Base-by-base conservation (phyloP, 2,888 invertebrate genomes). In the Heliconius sara region DNA sequence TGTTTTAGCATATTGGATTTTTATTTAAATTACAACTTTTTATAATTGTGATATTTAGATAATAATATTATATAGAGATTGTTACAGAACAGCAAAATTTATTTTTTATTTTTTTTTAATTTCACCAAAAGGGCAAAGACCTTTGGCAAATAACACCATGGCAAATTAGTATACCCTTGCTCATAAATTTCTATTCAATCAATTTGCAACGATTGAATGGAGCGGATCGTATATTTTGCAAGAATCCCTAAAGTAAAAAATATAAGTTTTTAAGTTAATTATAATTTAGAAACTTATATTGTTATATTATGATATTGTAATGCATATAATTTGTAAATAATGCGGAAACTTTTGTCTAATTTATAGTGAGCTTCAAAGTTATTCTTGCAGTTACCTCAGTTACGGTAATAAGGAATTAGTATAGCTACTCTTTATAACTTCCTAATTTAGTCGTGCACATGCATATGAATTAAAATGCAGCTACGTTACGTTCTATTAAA, bases 351-450 rank as follows among this genome's bases (percentile, higher is more conserved):
- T 25, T 25, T 16, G 43, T 70, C 9, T 70, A 70, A 43, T 70
- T 47, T 70, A 16, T 47, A 47, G 25, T 47, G 16, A 70, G 43
- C 68, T 70, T 70, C 43, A 43, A 43, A 70, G 16, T 70, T 70
- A 47, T 47, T 16, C 3, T 70, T 47, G 43, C 60, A 34, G 73
- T 73, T 60, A 73, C 34, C 60, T 73, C 73, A 73, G 34, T 73
- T 73, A 73, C n/a, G 30, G 73, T 73, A 73, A 73, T 73, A 73
- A 73, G 73, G 73, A 73, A 73, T 73, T 73, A 30, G 25, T 73
- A 39, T 60, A 25, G 16, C 57, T n/a, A 57, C 30, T 22, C 30
- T n/a, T 47, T 72, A 57, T 34, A 76, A 25, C n/a, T 52, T 68
- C 76, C 68, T 76, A 76, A 76, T 57, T 52, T 19, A 65, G 12